These are phyloP conservation scores for Sphenopsis melanotis DNA, from an alignment of 2,797 vertebrate species.

Conservation along the genomic window DNA sequence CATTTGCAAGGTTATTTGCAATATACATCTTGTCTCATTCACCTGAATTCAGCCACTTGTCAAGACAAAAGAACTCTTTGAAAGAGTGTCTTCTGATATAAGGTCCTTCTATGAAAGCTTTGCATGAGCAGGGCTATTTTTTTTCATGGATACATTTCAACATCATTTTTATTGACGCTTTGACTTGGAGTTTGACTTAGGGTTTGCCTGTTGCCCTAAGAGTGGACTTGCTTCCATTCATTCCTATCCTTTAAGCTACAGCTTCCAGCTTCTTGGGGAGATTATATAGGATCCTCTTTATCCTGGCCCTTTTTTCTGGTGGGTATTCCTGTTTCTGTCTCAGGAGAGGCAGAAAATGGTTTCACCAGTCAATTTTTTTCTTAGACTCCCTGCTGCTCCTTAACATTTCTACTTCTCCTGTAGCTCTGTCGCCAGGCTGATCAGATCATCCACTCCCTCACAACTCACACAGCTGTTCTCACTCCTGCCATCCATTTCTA, in stretches of 20 bases:
- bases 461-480: background rate
- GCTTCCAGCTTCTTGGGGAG: background rate
- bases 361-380: background rate
- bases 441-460: background rate
- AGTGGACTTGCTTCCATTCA: background rate
- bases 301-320: background rate
- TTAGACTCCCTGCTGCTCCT: background rate
- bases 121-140: accelerated
- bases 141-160: background rate
- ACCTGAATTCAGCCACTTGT: background rate
- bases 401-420: background rate
- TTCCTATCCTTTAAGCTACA: background rate
- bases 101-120: background rate
- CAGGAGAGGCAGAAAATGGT: background rate
- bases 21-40: background rate
- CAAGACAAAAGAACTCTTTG: background rate
- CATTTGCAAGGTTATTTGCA: background rate
- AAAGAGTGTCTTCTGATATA: background rate
- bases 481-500: background rate
- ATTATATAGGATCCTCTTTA: background rate
- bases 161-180: background rate
- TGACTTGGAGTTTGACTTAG: background rate
- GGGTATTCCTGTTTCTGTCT: background rate
- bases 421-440: background rate
- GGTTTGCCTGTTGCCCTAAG: background rate